Evolutionary conservation across 2,888 invertebrate species (phyloP).

Genomic region (Chironomus riparius): DNA sequence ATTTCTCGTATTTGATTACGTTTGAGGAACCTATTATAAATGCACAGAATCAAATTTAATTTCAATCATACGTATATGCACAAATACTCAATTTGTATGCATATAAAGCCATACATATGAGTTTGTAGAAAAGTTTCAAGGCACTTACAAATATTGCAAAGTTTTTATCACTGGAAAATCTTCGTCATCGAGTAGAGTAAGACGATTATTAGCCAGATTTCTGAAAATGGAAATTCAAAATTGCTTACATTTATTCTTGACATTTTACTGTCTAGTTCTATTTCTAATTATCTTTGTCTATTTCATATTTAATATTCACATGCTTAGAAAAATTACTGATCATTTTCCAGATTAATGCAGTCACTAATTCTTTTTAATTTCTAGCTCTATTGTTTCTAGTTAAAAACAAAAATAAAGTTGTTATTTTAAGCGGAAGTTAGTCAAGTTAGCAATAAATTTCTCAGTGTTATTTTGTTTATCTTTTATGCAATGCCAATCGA

Average conservation of each 20-base stretch:
- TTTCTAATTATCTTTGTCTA: too few relatives aligned
- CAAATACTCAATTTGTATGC: slow-evolving; percentile 10
- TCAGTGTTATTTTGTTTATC: too few relatives aligned
- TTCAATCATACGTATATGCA: slow-evolving; percentile 9
- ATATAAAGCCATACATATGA: neutral
- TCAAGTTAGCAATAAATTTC: neutral
- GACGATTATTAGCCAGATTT: slow-evolving; percentile 66
- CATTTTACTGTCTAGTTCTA: too few relatives aligned
- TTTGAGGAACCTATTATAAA: slow-evolving; percentile 64
- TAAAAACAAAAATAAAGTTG: neutral
- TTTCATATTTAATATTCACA: too few relatives aligned
- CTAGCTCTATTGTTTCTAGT: neutral
- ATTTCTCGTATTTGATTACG: slow-evolving; percentile 76
- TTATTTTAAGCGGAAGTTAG: neutral
- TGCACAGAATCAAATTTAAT: slow-evolving; percentile 18
- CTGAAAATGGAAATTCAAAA: slow-evolving; percentile 44
- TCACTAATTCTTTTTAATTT: neutral
- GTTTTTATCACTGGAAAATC: slow-evolving; percentile 63
- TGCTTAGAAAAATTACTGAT: too few relatives aligned
- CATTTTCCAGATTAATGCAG: neutral
- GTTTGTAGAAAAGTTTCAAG: neutral
- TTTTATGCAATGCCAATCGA: too few relatives aligned
- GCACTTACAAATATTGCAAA: slow-evolving; percentile 73
- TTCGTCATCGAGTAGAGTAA: slow-evolving; percentile 56
- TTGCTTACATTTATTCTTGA: too few relatives aligned